phyloP scores from a whole-genome alignment of 1,140 invertebrate species.

The Gerris buenoi region DNA sequence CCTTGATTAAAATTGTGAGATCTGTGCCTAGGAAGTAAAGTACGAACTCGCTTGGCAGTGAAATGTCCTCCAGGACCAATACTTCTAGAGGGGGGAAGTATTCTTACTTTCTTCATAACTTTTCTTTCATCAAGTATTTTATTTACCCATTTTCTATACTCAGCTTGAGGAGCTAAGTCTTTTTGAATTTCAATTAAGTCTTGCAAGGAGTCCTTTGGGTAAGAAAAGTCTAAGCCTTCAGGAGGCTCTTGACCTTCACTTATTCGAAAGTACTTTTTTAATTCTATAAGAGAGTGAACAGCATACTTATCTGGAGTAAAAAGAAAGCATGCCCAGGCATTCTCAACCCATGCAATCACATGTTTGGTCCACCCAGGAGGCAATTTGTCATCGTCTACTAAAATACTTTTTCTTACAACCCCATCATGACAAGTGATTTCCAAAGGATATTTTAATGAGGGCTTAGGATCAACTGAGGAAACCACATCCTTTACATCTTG shows the following conservation, averaged over 20 bases:
- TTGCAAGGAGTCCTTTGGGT: conserved; percentile 2
- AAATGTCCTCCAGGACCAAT: neutral
- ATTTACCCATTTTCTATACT: conserved; percentile 6
- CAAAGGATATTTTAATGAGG: too few relatives aligned
- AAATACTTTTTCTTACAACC: conserved; percentile 39
- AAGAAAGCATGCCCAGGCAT: conserved; percentile 65
- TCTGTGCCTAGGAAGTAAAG: neutral
- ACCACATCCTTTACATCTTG: neutral
- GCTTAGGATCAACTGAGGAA: neutral
- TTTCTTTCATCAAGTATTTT: conserved; percentile 1
- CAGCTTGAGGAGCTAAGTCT: neutral
- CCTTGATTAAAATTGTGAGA: neutral
- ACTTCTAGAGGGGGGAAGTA: neutral
- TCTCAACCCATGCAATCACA: conserved; percentile 47
- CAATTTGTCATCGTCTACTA: conserved; percentile 52
- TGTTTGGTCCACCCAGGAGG: conserved; percentile 60
- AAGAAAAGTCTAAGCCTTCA: conserved; percentile 7
- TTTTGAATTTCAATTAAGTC: conserved; percentile 8
- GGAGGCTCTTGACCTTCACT: conserved; percentile 5
- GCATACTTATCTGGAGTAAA: conserved; percentile 26
- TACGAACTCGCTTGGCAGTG: neutral
- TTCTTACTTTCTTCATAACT: neutral
- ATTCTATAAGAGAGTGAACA: conserved; percentile 5
- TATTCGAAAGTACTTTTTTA: conserved; percentile 9
- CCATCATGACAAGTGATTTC: neutral